Percentiles rank a stretch among this genome's conserved stretches.
Evolutionary conservation across 2,113 vertebrate species (phyloP).

Genomic region (rabbit (Oryctolagus cuniculus)): DNA sequence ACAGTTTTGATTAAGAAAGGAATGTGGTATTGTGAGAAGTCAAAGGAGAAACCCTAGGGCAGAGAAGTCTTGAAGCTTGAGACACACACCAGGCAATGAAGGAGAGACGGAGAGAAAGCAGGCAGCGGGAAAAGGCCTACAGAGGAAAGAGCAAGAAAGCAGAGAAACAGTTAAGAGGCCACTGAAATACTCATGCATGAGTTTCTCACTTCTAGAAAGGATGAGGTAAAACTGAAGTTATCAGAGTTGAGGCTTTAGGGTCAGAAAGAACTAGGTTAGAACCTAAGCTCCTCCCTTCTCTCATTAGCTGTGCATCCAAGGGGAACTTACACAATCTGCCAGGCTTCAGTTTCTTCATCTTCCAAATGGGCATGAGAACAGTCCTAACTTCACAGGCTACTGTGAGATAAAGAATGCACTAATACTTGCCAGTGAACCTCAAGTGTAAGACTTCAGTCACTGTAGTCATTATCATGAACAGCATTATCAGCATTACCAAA

Average conservation of each 20-base stretch:
- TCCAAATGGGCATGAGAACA: neutral
- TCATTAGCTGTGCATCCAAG: neutral
- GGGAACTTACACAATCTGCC: neutral
- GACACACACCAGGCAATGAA: neutral
- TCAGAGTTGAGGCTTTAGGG: neutral
- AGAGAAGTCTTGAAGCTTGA: neutral
- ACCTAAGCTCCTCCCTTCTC: neutral
- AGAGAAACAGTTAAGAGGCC: neutral
- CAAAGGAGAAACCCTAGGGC: neutral
- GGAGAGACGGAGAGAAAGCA: neutral
- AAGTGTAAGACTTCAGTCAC: neutral
- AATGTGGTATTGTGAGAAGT: neutral
- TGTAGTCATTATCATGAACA: neutral
- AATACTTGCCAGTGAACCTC: neutral
- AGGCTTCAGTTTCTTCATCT: neutral
- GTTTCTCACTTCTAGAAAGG: slow-evolving; percentile 8
- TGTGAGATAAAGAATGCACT: neutral
- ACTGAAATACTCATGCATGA: neutral
- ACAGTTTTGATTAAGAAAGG: neutral
- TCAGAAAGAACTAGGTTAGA: neutral
- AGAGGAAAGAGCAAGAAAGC: neutral
- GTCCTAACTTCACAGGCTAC: neutral
- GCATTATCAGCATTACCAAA: neutral
- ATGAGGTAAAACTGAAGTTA: neutral
- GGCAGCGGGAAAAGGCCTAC: neutral